Conservation (phyloP, 1,140 invertebrate genomes). For the Temnothorax curvispinosus region DNA sequence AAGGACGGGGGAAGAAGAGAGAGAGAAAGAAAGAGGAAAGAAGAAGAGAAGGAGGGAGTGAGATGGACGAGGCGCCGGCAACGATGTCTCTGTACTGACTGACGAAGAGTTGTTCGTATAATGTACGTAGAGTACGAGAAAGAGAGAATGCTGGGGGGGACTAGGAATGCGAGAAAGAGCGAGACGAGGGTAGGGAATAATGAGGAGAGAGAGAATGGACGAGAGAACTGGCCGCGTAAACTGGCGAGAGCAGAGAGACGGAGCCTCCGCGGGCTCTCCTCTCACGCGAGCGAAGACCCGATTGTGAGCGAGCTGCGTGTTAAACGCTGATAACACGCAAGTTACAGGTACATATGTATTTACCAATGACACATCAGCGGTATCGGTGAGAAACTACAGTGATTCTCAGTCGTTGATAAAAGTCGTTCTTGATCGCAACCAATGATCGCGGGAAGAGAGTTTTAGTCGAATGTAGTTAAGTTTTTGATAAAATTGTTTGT, state of each 20-base stretch:
- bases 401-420: constrained; percentile 63
- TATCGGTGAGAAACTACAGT: constrained; percentile 61
- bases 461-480: neutral
- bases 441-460: neutral
- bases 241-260: constrained; percentile 31
- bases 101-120: constrained; percentile 69
- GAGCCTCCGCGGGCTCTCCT: constrained; percentile 14
- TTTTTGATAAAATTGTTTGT: neutral
- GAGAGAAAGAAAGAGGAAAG: constrained; percentile 54
- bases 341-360: constrained; percentile 71
- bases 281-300: constrained; percentile 52
- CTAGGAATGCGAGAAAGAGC: constrained; percentile 60
- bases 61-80: constrained; percentile 58
- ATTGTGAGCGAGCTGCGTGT: constrained; percentile 48
- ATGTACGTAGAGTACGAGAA: constrained; percentile 69
- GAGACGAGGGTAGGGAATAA: constrained; percentile 48
- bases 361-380: constrained; percentile 67
- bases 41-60: constrained; percentile 33
- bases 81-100: constrained; percentile 68
- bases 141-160: constrained; percentile 65
- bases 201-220: constrained; percentile 63
- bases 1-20: constrained; percentile 43
- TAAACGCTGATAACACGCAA: constrained; percentile 75
- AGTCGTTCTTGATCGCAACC: neutral
- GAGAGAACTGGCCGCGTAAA: constrained; percentile 60